Evolutionary conservation across 2,888 invertebrate genomes (phyloP).

Genomic region (Athrips mouffetella): DNA sequence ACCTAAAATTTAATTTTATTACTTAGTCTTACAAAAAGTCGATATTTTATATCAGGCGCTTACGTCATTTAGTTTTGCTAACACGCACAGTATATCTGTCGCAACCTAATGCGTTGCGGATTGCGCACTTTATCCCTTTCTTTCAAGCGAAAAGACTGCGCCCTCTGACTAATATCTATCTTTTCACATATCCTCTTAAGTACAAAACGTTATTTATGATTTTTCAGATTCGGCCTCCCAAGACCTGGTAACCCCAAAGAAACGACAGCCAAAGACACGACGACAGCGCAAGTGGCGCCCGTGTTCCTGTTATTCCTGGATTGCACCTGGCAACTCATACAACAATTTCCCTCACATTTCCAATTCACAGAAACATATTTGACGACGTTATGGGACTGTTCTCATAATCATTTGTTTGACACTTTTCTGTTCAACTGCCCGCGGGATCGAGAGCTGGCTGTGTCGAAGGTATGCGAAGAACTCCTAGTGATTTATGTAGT

Average conservation of each 20-base stretch:
- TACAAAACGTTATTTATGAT: no score
- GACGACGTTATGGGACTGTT: constrained; percentile 93
- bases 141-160: no score
- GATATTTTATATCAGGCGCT: no score
- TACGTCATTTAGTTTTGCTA: no score
- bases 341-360: constrained; percentile 93
- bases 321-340: constrained; percentile 93
- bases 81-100: no score
- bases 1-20: no score
- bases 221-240: constrained; percentile 82
- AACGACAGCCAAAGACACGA: constrained; percentile 33
- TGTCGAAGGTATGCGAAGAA: constrained; percentile 64
- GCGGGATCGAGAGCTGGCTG: constrained; percentile 84
- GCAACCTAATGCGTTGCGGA: no score
- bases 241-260: constrained; percentile 78
- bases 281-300: constrained; percentile 81
- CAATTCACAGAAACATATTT: constrained; percentile 96
- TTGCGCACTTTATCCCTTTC: no score
- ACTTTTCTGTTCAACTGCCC: constrained; percentile 95
- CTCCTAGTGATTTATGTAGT: neutral
- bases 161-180: no score
- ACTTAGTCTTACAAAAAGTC: no score
- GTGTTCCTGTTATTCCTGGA: constrained; percentile 95
- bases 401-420: constrained; percentile 92
- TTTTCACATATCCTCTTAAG: no score